A percentile compares a stretch with the other conserved stretches of the same genome.
Evolutionary conservation across 2,113 vertebrate genomes (phyloP).

Genomic region (Myiozetetes cayanensis): DNA sequence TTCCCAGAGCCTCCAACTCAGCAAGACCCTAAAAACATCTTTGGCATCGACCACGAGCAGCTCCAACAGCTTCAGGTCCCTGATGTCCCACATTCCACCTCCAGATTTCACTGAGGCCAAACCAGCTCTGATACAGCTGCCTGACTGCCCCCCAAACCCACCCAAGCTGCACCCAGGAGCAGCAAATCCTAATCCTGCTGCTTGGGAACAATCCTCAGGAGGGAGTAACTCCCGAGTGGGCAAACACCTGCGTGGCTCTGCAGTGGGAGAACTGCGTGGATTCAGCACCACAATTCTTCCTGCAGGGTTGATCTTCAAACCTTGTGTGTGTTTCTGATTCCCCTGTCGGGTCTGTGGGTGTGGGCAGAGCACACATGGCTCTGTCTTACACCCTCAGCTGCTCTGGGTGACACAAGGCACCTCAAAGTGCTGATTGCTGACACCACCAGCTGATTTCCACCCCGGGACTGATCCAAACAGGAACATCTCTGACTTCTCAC

Average conservation of each 20-base stretch:
- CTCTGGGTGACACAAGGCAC: background rate
- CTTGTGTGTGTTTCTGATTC: background rate
- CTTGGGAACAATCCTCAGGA: background rate
- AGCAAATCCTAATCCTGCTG: background rate
- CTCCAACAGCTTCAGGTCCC: too few relatives aligned
- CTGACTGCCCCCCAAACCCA: background rate
- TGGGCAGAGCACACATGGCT: background rate
- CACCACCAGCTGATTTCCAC: background rate
- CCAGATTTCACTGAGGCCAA: too few relatives aligned
- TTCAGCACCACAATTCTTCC: background rate
- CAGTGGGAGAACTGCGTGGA: background rate
- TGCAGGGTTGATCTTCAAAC: background rate
- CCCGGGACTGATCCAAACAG: rapidly evolving
- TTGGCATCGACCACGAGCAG: too few relatives aligned
- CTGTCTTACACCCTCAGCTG: background rate
- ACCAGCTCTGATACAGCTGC: background rate
- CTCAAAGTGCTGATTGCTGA: rapidly evolving
- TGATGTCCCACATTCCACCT: too few relatives aligned
- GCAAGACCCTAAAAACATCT: too few relatives aligned
- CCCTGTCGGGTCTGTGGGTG: rapidly evolving
- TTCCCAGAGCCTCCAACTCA: too few relatives aligned
- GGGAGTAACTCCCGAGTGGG: background rate
- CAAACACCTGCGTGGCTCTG: background rate
- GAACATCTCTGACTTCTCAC: background rate
- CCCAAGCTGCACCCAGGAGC: rapidly evolving